Base-by-base conservation (phyloP, 2,888 invertebrate genomes). In the Lasioglossum zephyrum region DNA sequence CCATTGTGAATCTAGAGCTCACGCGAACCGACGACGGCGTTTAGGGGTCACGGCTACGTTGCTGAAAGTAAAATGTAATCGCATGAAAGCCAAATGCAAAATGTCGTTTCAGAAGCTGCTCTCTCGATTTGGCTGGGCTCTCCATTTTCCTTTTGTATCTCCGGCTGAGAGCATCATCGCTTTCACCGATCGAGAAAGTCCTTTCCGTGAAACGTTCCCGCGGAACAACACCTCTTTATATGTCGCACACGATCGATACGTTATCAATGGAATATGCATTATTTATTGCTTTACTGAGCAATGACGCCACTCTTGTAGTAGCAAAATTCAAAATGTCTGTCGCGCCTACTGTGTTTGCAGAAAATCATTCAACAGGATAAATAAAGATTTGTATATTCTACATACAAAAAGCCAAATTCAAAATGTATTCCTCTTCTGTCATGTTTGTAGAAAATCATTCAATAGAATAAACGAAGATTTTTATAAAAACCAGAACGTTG, bases 161-260 rank as follows among this genome's bases (percentile, higher is more conserved):
- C 1, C 22, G 22, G 39, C 41, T 18, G n/a, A n/a, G 18, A 60
- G 44, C 57, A 41, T 87, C 82, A 49, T 80, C 82, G 89, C 91
- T 91, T 91, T 91, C 91, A 87, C 91, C 80, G 26, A 1, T 26
- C 39, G 70, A 86, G 91, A 91, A 91, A 91, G 89, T 85, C 60
- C 80, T 84, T 84, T 82, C 72, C 26, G 18, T 53, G 78, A 18
- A 83, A 83, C 82, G 66, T 83, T 78, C 53, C n/a, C 70, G 53
- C 16, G 26, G 70, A 74, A 11, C 16, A 36, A 84, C 81, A 66
- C 69, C 11, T 73, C 26, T 9, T 66, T 26, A n/a, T 18, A 66
- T 16, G 36, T 5, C 31, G 16, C 63, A 31, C 66, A 41, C 47
- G 44, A 79, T 73, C 57, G 70, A 79, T 79, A 36, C 44, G 18